These are phyloP conservation scores for Gobio gobio DNA, from an alignment of 2,113 vertebrate species.

Conservation along the genomic window DNA sequence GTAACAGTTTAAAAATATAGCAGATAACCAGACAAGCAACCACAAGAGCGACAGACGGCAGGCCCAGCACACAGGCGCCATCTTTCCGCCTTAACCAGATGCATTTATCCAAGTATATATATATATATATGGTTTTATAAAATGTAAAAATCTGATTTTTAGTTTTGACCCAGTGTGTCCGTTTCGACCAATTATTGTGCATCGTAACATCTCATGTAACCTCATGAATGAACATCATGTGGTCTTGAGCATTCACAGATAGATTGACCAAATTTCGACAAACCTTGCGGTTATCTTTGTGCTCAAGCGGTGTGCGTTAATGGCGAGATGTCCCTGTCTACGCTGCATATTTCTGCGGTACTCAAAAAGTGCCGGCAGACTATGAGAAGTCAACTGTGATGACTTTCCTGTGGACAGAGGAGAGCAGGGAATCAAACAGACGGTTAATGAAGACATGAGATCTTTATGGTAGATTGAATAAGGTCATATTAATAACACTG, in stretches of 20 bases:
- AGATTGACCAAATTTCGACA: background rate
- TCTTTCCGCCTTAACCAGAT: too few relatives aligned
- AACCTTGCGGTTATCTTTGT: slow-evolving; percentile 57
- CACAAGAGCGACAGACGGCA: too few relatives aligned
- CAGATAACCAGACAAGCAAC: too few relatives aligned
- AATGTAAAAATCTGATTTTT: background rate
- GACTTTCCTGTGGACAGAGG: slow-evolving; percentile 57
- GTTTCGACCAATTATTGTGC: background rate
- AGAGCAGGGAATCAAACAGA: background rate
- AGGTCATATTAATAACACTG: slow-evolving; percentile 48
- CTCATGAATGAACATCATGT: background rate
- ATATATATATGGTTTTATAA: too few relatives aligned
- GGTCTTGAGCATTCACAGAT: background rate
- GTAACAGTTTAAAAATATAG: too few relatives aligned
- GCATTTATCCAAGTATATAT: too few relatives aligned
- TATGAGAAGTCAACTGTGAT: slow-evolving; percentile 64
- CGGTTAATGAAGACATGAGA: background rate
- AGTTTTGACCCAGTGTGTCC: background rate
- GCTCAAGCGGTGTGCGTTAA: slow-evolving; percentile 62
- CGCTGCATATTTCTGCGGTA: slow-evolving; percentile 59
- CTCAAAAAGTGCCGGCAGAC: slow-evolving; percentile 57
- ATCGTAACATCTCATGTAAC: background rate
- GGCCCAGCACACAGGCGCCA: too few relatives aligned
- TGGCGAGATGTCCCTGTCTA: slow-evolving; percentile 57
- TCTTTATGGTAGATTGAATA: background rate